Conservation (phyloP, 1,140 invertebrate genomes). For the Drosophila bocqueti region DNA sequence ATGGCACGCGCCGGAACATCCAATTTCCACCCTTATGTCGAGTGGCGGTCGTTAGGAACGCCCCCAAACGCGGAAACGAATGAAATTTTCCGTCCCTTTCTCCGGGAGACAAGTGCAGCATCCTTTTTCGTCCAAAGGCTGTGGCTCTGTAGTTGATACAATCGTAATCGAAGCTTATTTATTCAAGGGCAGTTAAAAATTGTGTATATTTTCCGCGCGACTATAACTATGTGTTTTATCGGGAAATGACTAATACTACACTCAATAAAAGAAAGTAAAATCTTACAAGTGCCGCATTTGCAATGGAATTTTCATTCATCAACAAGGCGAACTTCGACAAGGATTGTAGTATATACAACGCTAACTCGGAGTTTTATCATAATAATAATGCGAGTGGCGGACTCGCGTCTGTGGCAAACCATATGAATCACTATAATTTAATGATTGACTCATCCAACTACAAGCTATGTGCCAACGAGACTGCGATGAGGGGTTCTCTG, state of each 20-base stretch:
- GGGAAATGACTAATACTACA: slow-evolving; percentile 42
- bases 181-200: slow-evolving; percentile 75
- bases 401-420: slow-evolving; percentile 59
- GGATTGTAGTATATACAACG: slow-evolving; percentile 67
- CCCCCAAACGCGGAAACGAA: slow-evolving; percentile 59
- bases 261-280: slow-evolving; percentile 45
- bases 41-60: slow-evolving; percentile 55
- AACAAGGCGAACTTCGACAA: slow-evolving; percentile 73
- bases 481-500: slow-evolving; percentile 60
- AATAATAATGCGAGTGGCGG: slow-evolving; percentile 53
- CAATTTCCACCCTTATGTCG: slow-evolving; percentile 65
- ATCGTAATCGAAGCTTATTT: slow-evolving; percentile 75
- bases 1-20: slow-evolving; percentile 34
- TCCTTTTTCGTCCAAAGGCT: slow-evolving; percentile 70
- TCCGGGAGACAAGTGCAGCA: slow-evolving; percentile 55
- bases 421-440: slow-evolving; percentile 71
- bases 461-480: slow-evolving; percentile 69
- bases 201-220: slow-evolving; percentile 54
- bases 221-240: slow-evolving; percentile 63
- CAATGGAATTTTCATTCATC: slow-evolving; percentile 78
- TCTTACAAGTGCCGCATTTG: slow-evolving; percentile 42
- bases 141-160: slow-evolving; percentile 65
- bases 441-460: slow-evolving; percentile 70
- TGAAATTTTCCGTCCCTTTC: slow-evolving; percentile 72
- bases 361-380: slow-evolving; percentile 53